Evolutionary conservation across 2,797 vertebrate genomes (phyloP), one percentile per base, ranked within the genome.

Genomic region (Balearica regulorum): DNA sequence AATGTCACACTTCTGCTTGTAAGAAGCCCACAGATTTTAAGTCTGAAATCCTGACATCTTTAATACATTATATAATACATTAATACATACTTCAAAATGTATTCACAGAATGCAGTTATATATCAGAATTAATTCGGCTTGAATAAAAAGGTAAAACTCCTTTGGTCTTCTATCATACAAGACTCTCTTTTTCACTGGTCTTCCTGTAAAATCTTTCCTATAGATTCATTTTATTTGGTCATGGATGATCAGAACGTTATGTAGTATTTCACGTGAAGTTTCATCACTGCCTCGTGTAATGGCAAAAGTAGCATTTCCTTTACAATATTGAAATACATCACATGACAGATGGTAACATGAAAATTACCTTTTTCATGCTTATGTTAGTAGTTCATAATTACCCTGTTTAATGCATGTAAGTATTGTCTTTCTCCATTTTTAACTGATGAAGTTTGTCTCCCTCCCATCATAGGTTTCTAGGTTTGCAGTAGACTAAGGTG

Each of bases 31-130:
- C 28, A 76, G 35, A 72, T 77, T 78, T 88, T 49, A 83, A 68
- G 49, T 37, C 61, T 94, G 72, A 94, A 91, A 83, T 96, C 24
- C n/a, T 72, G 43, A 28, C 54, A 80, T 70, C 75, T 92, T 87
- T 82, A 93, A 71, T 77, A 18, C 13, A 35, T 91, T 84, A 39
- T 39, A 39, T 39, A 39, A 39, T 39, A 39, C 39, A 39, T 51
- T 57, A 49, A 11, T 81, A 54, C 91, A 94, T 93, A 72, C 46
- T 91, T 94, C 46, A 49, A 93, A 86, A 76, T 46, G 3, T 62
- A 86, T 83, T 95, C 25, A 41, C 13, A 46, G 46, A 93, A 81
- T 61, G 61, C 29, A 80, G 13, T 90, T 75, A 35, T 71, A 20
- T 58, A 75, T 73, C 51, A 83, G 64, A 82, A 94, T 65, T 91